A percentile compares a stretch with the other conserved stretches of the same genome.
Evolutionary conservation across 23 tunicate species (phyloP).

Genomic region (Ciona savignyi): DNA sequence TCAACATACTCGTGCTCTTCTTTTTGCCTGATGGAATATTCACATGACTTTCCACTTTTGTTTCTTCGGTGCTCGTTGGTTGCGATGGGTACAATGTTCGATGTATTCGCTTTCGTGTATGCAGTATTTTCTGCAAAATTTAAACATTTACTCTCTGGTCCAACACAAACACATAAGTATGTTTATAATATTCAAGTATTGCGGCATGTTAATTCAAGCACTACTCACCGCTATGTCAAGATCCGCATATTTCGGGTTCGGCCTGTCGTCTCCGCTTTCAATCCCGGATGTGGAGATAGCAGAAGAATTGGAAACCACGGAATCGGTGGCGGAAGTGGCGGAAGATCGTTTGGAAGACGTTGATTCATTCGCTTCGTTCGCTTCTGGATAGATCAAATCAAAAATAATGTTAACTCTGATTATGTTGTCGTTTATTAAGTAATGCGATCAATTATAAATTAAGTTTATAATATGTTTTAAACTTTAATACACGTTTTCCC

Average conservation of each 20-base stretch:
- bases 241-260: constrained; percentile 59
- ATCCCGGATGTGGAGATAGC: constrained; percentile 25
- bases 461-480: too few relatives aligned
- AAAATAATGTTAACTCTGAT: background rate
- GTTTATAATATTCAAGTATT: too few relatives aligned
- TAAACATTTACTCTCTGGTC: too few relatives aligned
- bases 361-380: background rate
- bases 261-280: constrained; percentile 42
- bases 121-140: constrained; percentile 74
- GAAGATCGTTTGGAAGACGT: constrained; percentile 29
- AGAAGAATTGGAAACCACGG: constrained; percentile 14
- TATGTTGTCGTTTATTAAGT: too few relatives aligned
- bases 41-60: background rate
- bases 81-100: constrained; percentile 24
- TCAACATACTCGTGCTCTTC: constrained; percentile 10
- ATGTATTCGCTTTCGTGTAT: constrained; percentile 67
- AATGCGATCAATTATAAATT: too few relatives aligned
- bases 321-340: constrained; percentile 7
- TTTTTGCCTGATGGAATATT: constrained; percentile 5
- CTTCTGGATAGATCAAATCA: background rate
- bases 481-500: too few relatives aligned
- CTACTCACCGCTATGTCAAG: constrained; percentile 70
- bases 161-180: too few relatives aligned
- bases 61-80: constrained; percentile 5
- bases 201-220: too few relatives aligned